Conservation (phyloP, 2,888 invertebrate species). For the Lithosia quadra region DNA sequence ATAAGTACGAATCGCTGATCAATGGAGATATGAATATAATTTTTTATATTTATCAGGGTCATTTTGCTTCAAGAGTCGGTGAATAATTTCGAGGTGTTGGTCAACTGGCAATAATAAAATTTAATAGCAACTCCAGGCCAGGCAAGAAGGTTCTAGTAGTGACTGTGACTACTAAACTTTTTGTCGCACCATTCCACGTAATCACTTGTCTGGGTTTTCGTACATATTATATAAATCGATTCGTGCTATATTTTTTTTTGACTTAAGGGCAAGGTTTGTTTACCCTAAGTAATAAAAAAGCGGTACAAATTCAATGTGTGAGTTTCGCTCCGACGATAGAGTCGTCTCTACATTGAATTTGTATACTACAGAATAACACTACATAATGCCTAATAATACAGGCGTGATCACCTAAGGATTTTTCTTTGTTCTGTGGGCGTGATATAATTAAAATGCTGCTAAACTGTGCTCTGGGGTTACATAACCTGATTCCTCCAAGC, state of each 20-base stretch:
- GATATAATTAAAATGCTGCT: background rate
- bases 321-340: background rate
- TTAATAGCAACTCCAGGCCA: background rate
- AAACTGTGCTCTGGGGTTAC: too few relatives aligned
- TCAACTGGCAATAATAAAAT: background rate
- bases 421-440: too few relatives aligned
- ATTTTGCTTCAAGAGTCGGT: background rate
- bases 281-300: background rate
- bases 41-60: too few relatives aligned
- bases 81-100: background rate
- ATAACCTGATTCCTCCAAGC: too few relatives aligned
- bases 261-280: too few relatives aligned
- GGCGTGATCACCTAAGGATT: too few relatives aligned
- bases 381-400: too few relatives aligned
- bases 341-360: background rate
- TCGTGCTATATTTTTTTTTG: background rate
- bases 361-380: background rate
- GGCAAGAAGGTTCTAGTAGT: background rate
- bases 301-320: background rate
- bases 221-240: too few relatives aligned
- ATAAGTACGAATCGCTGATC: conserved; percentile 17
- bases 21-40: background rate
- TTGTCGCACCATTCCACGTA: background rate
- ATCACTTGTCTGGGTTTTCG: background rate
- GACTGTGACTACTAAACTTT: too few relatives aligned